These are phyloP conservation scores for Elachura formosa DNA, from an alignment of 2,113 vertebrate genomes.

Conservation along the genomic window DNA sequence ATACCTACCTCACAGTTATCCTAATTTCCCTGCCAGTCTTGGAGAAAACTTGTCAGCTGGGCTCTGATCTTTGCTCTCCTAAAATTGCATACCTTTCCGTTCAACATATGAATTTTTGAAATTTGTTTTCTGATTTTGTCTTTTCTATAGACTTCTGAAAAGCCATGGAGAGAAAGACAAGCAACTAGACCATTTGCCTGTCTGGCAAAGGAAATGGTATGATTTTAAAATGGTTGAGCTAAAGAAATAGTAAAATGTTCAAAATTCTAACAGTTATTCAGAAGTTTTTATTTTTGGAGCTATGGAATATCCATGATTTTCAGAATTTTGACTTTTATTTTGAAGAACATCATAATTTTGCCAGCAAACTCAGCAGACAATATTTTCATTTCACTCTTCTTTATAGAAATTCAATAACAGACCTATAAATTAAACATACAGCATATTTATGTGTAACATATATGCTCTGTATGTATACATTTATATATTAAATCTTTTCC, in stretches of 20 bases:
- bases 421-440: conserved; percentile 45
- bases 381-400: conserved; percentile 61
- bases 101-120: not conserved
- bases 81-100: not conserved
- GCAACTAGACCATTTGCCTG: not conserved
- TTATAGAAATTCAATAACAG: conserved; percentile 30
- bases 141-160: not conserved
- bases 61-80: not conserved
- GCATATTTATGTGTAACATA: no score
- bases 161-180: not conserved
- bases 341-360: conserved; percentile 23
- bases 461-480: no score
- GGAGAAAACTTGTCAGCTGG: not conserved
- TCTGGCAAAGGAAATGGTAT: not conserved
- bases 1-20: not conserved
- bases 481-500: no score
- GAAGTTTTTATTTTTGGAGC: conserved; percentile 27
- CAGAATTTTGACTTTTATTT: conserved; percentile 26
- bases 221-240: not conserved
- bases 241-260: not conserved
- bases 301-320: conserved; percentile 22
- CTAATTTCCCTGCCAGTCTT: not conserved
- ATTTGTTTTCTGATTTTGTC: not conserved
- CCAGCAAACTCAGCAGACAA: conserved; percentile 36
- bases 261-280: not conserved